Evolutionary conservation across 2,797 vertebrate genomes (phyloP).

Genomic region (Podarcis siculus): DNA sequence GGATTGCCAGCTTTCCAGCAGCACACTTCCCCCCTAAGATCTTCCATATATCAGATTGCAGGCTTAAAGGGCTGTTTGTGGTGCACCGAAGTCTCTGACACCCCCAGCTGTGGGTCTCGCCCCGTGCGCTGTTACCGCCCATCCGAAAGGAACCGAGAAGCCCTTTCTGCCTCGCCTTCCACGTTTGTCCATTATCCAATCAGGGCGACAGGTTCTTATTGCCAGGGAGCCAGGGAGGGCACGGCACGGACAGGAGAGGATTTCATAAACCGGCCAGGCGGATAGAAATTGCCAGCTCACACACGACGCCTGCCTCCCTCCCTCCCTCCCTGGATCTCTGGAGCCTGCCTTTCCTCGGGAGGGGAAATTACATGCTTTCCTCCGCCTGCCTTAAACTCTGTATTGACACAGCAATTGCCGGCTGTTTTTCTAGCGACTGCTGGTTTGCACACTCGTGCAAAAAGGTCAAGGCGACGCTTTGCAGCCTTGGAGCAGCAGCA

Average conservation of each 20-base stretch:
- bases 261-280: conserved; percentile 2
- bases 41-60: no score
- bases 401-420: conserved; percentile 19
- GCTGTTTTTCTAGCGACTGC: conserved; percentile 7
- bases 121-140: background rate
- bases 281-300: conserved; percentile 4
- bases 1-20: background rate
- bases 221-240: background rate
- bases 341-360: background rate
- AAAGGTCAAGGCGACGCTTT: conserved; percentile 30
- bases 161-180: background rate
- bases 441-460: conserved; percentile 13
- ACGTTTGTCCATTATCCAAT: background rate
- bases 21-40: background rate
- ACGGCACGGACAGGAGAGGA: background rate
- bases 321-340: background rate
- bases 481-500: conserved; percentile 20
- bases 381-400: conserved; percentile 16
- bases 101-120: no score
- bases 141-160: background rate
- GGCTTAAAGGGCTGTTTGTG: background rate
- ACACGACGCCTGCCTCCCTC: background rate
- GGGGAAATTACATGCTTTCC: background rate
- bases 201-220: background rate
- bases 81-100: background rate